Conservation (phyloP, 2,888 invertebrate species). For the Torymus texanus region DNA sequence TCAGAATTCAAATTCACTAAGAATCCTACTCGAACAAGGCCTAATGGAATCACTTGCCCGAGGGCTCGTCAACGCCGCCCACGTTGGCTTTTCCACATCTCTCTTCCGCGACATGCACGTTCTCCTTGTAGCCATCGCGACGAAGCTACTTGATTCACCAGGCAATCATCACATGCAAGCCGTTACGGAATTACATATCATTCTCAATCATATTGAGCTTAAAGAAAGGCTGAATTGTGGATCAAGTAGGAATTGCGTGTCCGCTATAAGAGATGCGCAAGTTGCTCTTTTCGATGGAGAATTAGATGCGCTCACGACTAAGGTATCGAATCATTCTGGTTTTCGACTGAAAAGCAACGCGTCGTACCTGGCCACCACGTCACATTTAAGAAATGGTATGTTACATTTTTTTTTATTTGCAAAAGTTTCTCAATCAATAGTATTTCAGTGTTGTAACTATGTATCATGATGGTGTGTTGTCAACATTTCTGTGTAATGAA, state of each 20-base stretch:
- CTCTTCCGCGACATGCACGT: constrained; percentile 72
- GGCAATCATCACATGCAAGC: constrained; percentile 75
- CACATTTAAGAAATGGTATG: constrained; percentile 68
- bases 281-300: constrained; percentile 78
- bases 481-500: too few species aligned
- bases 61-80: constrained; percentile 72
- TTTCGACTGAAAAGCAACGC: constrained; percentile 71
- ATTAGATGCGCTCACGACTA: constrained; percentile 76
- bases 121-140: constrained; percentile 73
- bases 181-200: constrained; percentile 78
- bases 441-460: too few species aligned
- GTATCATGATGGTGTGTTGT: too few species aligned
- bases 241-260: constrained; percentile 70
- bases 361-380: constrained; percentile 71
- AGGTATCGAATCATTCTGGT: constrained; percentile 69
- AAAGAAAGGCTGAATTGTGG: constrained; percentile 72
- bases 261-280: constrained; percentile 76
- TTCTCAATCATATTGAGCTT: constrained; percentile 77
- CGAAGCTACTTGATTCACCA: constrained; percentile 73
- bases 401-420: neutral
- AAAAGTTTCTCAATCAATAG: neutral
- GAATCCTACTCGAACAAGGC: constrained; percentile 74
- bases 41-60: constrained; percentile 74
- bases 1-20: constrained; percentile 70
- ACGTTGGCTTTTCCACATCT: constrained; percentile 65